Evolutionary conservation across 1,140 invertebrate genomes (phyloP), one percentile per base, ranked within the genome.

Genomic region (Venturia canescens): DNA sequence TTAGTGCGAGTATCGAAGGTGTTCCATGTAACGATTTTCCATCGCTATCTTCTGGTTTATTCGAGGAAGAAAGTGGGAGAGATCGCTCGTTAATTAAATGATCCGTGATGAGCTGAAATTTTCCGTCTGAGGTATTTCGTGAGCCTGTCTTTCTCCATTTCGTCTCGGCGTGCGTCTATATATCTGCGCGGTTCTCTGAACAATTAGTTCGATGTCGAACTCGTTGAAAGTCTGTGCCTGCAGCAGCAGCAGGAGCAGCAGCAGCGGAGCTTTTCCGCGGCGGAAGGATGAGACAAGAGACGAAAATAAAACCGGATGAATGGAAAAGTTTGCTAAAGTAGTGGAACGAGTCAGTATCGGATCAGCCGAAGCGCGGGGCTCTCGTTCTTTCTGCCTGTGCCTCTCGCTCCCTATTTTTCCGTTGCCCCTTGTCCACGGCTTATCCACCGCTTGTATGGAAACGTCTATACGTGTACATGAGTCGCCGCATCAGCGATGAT

Each of bases 181-280:
- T 53, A 21, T 53, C 53, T 60, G 6, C n/a, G 27, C 53, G 72
- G 27, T 63, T 60, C 27, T 80, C 13, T 57, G 31, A 75, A 74
- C 79, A 76, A 80, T 80, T 80, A 80, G 74, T 80, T 80, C 60
- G 38, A 66, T 66, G 71, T 80, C 26, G 79, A 80, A 80, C 71
- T 80, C 53, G 44, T 76, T 76, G 57, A 48, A 75, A 75, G 34
- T 70, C 44, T 53, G 34, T 26, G 34, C 27, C 53, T 66, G 15
- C 23, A 60, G 29, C 63, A 66, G 13, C 23, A n/a, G 29, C 11
- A 38, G 15, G 23, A 60, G 29, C 63, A 66, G 13, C 23, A n/a
- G 29, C 11, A 38, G 29, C 57, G 26, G 11, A 66, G 71, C 50
- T 63, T 60, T 74, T 44, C 34, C 13, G 44, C 67, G 26, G 31